Base-by-base conservation (phyloP, 2,113 vertebrate genomes). In the Tachycineta bicolor region DNA sequence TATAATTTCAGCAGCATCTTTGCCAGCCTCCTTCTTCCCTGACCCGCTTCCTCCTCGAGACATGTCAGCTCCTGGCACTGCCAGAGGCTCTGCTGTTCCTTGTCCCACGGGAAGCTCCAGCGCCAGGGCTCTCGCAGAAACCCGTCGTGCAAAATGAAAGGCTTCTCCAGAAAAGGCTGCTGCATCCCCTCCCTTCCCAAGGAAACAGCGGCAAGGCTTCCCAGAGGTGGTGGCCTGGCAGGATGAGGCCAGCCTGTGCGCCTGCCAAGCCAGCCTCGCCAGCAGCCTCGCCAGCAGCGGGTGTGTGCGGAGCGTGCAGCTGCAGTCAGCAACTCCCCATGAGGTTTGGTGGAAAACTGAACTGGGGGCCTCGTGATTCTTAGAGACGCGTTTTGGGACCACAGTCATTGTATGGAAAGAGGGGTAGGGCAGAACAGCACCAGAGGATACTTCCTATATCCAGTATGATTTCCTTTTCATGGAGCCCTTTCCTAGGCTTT, bases 241-340 rank as follows among this genome's bases (percentile, higher is more conserved):
- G 77, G 74, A 15, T 24, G 41, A 78, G 47, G 39, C 56, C 74
- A 60, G 46, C 15, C 47, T 16, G 7, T 13, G 9, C 15, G 33
- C 14, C 82, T 5, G 2, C 64, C 20, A 12, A 29, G 25, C 14
- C 1, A 2, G 28, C 65, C 20, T 14, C 50, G 46, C 26, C 10
- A 33, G 58, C 3, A 3, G 1, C 37, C 8, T 0, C 37, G n/a
- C 55, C 28, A 81, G 37, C 31, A 46, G 31, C 0, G 1, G 49
- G 10, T 4, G 0, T 5, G 19, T 39, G 47, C 71, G 52, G 41
- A 19, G 47, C 0, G 2, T 44, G 41, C 39, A 49, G 28, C 1
- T 39, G 37, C 52, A 15, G 33, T 21, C 60, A 25, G 33, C 20
- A 68, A 1, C 33, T 34, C 5, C 26, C 26, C 16, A 2, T 5